Evolutionary conservation across 1,140 invertebrate genomes (phyloP).

Genomic region (Cydia strobilella): DNA sequence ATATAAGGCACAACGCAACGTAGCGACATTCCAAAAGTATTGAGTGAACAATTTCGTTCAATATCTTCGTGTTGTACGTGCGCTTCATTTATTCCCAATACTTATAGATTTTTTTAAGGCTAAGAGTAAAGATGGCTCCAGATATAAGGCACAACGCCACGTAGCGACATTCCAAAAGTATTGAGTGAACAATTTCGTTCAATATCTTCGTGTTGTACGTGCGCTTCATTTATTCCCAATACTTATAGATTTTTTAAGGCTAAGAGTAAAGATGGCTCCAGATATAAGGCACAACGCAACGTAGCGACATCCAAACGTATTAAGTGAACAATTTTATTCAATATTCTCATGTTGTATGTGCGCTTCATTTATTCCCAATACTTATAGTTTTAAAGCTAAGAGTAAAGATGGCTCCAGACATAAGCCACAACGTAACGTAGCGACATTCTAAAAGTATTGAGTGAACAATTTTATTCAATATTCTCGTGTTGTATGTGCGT

Average conservation of each 20-base stretch:
- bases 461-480: background rate
- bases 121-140: background rate
- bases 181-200: background rate
- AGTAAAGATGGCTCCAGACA: background rate
- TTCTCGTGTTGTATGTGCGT: background rate
- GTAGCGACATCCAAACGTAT: background rate
- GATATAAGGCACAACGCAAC: background rate
- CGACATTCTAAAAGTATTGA: background rate
- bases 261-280: background rate
- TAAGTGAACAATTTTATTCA: background rate
- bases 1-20: background rate
- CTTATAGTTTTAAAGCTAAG: background rate
- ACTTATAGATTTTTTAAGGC: constrained; percentile 2
- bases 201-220: background rate
- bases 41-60: background rate
- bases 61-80: background rate
- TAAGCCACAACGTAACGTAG: background rate
- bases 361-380: background rate
- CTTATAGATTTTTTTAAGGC: background rate
- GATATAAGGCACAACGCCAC: background rate
- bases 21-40: background rate
- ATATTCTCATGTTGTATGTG: background rate
- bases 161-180: background rate
- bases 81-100: background rate
- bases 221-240: background rate